phyloP scores from a whole-genome alignment of 2,113 vertebrate species.

The Euleptes europaea region DNA sequence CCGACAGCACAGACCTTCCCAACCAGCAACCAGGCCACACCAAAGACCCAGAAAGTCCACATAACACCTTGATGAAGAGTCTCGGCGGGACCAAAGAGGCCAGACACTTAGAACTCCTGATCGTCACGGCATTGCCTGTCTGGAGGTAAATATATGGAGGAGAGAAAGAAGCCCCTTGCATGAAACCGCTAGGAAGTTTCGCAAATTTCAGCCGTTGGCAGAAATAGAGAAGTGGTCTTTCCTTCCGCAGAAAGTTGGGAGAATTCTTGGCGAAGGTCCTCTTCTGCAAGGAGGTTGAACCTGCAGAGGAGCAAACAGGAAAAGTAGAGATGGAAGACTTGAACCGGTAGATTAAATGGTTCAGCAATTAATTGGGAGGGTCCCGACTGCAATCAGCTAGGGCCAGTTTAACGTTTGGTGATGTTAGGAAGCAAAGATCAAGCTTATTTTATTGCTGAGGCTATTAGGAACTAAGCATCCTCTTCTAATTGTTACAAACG shows the following conservation, averaged over 20 bases:
- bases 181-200: neutral
- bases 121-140: neutral
- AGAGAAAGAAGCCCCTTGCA: neutral
- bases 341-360: neutral
- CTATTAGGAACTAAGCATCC: too few relatives aligned
- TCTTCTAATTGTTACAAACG: too few relatives aligned
- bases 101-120: too few relatives aligned
- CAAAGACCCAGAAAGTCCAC: neutral
- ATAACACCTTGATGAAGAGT: neutral
- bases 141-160: too few relatives aligned
- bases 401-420: too few relatives aligned
- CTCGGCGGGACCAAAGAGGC: neutral
- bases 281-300: too few relatives aligned
- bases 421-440: too few relatives aligned
- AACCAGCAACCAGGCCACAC: conserved; percentile 1
- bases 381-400: too few relatives aligned
- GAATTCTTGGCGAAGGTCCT: neutral
- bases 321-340: too few relatives aligned
- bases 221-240: conserved; percentile 14
- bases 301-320: neutral
- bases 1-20: neutral
- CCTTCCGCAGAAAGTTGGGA: neutral
- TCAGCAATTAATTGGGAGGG: too few relatives aligned
- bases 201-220: conserved; percentile 1
- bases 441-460: too few relatives aligned